Evolutionary conservation across 2,888 invertebrate genomes (phyloP), one percentile per base, ranked within the genome.

Genomic region (Meandrusa payeni): DNA sequence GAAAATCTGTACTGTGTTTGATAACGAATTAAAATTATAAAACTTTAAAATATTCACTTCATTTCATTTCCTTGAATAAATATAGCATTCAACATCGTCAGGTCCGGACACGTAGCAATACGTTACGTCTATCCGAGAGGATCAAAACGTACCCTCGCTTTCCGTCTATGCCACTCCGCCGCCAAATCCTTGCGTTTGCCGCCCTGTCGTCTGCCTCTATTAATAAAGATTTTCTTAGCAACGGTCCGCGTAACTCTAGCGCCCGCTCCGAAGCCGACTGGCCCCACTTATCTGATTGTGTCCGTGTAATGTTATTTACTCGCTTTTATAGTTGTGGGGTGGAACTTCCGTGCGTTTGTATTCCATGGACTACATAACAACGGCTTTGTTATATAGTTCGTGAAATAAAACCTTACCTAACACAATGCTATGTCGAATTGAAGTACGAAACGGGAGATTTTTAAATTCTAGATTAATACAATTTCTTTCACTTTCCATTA

Each of bases 201-300:
- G 48, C 50, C 43, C 41, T 52, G 55, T 59, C 52, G 52, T 54
- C 57, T 59, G 52, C 60, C 61, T 63, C 81, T 82, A 83, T 83
- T 83, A 80, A 82, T 82, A 83, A 80, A 69, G 83, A 76, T 83
- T 80, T 79, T 64, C 76, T 70, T 64, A 66, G 66, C 61, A 57
- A 51, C 57, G 55, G 66, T 57, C 61, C 57, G 61, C 55, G 59
- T 72, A 67, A 69, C 61, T 51, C 57, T 39, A 3, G 2, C 7
- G 12, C 3, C 7, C 31, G 48, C 47, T 38, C 42, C 27, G 48
- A 39, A 42, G 44, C 49, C 51, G 47, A 38, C 46, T 48, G 53
- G 46, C 50, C 49, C 54, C 66, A 72, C 70, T 76, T 73, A 76
- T 78, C 75, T 69, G 76, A 77, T 78, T 73, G 70, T 69, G 62